These are phyloP conservation scores for Amiota communis DNA, from an alignment of 2,888 invertebrate genomes.

Conservation along the genomic window DNA sequence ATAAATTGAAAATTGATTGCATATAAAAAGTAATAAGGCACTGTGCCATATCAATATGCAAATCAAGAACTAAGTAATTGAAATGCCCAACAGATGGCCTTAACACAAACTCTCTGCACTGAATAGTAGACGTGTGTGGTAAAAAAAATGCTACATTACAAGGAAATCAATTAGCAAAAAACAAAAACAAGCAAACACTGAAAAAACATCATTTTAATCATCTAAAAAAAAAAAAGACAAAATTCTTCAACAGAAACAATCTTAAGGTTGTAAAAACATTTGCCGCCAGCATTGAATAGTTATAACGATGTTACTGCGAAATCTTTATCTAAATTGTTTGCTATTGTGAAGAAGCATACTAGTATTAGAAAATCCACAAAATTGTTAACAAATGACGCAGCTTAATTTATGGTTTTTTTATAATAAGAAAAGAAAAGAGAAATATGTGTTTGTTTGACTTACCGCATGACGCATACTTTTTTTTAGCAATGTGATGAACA, in stretches of 20 bases:
- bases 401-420: background rate
- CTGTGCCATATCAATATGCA: no score
- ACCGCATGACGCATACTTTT: background rate
- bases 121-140: background rate
- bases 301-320: no score
- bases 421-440: background rate
- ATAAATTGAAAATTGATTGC: no score
- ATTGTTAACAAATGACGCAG: conserved; percentile 20
- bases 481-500: background rate
- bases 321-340: no score
- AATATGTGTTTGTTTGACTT: background rate
- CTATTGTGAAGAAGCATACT: no score
- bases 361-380: background rate
- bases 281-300: no score
- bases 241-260: background rate
- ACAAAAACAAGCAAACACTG: background rate
- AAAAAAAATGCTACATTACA: background rate
- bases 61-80: no score
- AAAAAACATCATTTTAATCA: background rate
- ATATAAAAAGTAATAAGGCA: no score
- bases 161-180: background rate
- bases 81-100: no score
- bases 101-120: no score
- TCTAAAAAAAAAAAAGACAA: background rate
- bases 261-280: background rate